Conservation (phyloP, 92 coral and sea anemone genomes). For the Palythoa caribaeorum region DNA sequence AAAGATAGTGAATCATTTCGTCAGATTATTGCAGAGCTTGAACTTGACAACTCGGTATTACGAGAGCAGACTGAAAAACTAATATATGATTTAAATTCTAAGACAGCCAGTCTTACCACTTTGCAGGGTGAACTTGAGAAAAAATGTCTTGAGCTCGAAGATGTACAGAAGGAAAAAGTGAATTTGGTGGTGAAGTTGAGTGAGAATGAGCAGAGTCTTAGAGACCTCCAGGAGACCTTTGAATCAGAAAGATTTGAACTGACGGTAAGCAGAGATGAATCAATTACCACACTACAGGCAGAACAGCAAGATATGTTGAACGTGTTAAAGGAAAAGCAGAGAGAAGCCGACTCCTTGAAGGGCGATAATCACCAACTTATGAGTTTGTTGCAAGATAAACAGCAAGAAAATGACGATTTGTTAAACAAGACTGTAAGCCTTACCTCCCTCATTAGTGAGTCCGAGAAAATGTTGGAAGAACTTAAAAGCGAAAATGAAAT, state of each 20-base stretch:
- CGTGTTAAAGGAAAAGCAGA: constrained; percentile 78
- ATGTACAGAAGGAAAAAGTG: constrained; percentile 63
- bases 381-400: constrained; percentile 74
- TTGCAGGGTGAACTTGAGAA: constrained; percentile 66
- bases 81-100: constrained; percentile 70
- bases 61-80: constrained; percentile 81
- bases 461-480: constrained; percentile 60
- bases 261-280: constrained; percentile 68
- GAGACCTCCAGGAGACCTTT: constrained; percentile 87
- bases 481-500: constrained; percentile 70
- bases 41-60: constrained; percentile 76
- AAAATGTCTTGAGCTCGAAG: constrained; percentile 67
- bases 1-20: constrained; percentile 56
- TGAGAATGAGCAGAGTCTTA: constrained; percentile 80
- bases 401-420: constrained; percentile 67
- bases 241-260: constrained; percentile 81
- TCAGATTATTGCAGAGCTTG: constrained; percentile 67
- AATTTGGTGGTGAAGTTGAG: constrained; percentile 75
- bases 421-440: constrained; percentile 55
- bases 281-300: constrained; percentile 68
- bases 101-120: constrained; percentile 56
- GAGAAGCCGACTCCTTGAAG: constrained; percentile 64
- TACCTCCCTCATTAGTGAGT: constrained; percentile 57
- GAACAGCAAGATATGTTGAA: constrained; percentile 76
- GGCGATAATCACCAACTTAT: constrained; percentile 71